Base-by-base conservation (phyloP, 1,140 invertebrate genomes). In the Trichonephila inaurata region DNA sequence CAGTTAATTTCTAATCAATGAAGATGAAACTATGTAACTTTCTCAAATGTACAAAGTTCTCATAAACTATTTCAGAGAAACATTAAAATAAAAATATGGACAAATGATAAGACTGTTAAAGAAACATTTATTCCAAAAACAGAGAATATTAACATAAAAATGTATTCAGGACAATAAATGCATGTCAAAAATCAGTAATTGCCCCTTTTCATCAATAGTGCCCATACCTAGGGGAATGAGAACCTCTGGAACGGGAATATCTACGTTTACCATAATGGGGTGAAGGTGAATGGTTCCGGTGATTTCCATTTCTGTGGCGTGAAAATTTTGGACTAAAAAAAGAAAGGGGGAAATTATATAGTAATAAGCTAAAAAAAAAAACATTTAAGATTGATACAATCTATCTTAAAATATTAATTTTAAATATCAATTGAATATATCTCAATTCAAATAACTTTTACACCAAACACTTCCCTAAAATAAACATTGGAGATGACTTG, bases 191-290 rank as follows among this genome's bases (percentile, higher is more conserved):
- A 44, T 83, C 81, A 40, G 58, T 83, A 44, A 58, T 58, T 83
- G 21, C 44, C 24, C 21, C 28, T 64, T 33, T 89, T 81, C 93
- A 64, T 94, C 94, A 94, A 89, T 94, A 94, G 94, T 94, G 91
- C 83, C 94, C 94, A 89, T 94, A 94, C 89, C 91, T 97, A 96
- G 98, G 98, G 94, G 97, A 98, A 96, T 98, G 98, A 95, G 98
- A 98, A 94, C 98, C 98, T 95, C 98, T 96, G 28, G 97, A 97
- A 85, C 97, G 97, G 94, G 98, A 97, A 95, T 98, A 97, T 64
- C 97, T 96, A 94, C 94, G 94, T 8, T 94, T 92, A 33, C 94
- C 85, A 94, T 97, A 96, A 94, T 97, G 97, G 5, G 97, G 97
- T 33, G 97, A 97, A 24, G 97, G 97, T 5, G 97, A 97, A 87